Base-by-base conservation (phyloP, 2,113 vertebrate species). In the Sebastes schlegelii region DNA sequence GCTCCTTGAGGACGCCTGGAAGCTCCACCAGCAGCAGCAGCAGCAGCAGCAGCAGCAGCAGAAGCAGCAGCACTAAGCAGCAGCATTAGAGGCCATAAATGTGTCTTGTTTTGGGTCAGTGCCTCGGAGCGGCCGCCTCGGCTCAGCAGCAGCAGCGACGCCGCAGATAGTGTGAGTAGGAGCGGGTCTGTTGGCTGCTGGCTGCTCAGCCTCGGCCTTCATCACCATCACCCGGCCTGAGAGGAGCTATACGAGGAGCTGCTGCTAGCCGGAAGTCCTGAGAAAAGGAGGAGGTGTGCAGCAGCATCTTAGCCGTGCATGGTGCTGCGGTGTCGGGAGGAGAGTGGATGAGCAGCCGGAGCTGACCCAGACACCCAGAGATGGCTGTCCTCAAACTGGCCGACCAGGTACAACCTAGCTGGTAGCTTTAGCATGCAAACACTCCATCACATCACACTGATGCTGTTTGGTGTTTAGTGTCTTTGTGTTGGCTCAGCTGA, bases 341-440 rank as follows among this genome's bases (percentile, higher is more conserved):
- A 76, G 82, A 79, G 90, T 88, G 92, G 90, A 95, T 92, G 93
- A 88, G 80, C 86, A 5, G 83, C 86, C 80, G 79, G 87, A 93
- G 91, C 86, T 85, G 87, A 93, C 81, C 83, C 89, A 76, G 95
- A 92, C 87, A 96, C 81, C 83, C 89, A 76, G 95, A 92, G 88
- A 96, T 96, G 95, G 95, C 95, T 91, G 95, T 96, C 64, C 94
- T 96, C 77, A 96, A 96, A 80, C 95, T 96, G 92, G 92, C 92
- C 83, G 95, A 96, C 21, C 95, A 96, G 95, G 95, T 96, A 93
- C 89, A 77, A 92, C 91, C n/a, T 94, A 93, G 73, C 86, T 42
- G 86, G 49, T 90, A 91, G 82, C 88, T 80, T 26, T 88, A 87
- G 86, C 85, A 6, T 54, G 11, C 1, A 23, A 52, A 57, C 42